phyloP scores from a whole-genome alignment of 2,113 vertebrate species.

The Desmodus rotundus region DNA sequence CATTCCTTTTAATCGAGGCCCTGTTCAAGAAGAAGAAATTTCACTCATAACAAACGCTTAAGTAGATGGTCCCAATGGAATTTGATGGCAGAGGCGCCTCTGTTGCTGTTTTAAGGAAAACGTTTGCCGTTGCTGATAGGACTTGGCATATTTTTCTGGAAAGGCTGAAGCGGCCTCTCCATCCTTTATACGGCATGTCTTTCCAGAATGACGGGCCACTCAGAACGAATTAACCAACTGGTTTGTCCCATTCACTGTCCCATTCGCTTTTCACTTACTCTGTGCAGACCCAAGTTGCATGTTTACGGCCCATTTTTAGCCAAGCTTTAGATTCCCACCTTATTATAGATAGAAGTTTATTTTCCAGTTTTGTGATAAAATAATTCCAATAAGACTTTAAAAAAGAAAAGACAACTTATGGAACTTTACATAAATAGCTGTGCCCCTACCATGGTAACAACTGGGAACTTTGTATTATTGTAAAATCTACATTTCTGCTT shows the following conservation, averaged over 20 bases:
- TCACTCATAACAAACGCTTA: neutral
- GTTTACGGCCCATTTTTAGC: neutral
- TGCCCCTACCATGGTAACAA: neutral
- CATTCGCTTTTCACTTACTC: slow-evolving; percentile 19
- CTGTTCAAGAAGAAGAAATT: slow-evolving; percentile 40
- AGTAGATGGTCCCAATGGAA: neutral
- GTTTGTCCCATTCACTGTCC: neutral
- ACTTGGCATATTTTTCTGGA: neutral
- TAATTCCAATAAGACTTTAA: slow-evolving; percentile 9
- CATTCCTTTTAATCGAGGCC: slow-evolving; percentile 34
- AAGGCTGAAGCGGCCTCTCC: neutral
- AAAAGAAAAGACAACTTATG: neutral
- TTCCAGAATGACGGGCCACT: neutral
- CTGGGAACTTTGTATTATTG: slow-evolving; percentile 4
- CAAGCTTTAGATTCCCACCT: neutral
- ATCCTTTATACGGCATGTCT: neutral
- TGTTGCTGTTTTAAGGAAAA: neutral
- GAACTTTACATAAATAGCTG: slow-evolving; percentile 42
- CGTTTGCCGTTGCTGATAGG: neutral
- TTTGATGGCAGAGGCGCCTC: neutral
- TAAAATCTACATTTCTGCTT: slow-evolving; percentile 38
- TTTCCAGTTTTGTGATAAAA: slow-evolving; percentile 26
- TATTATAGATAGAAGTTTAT: neutral
- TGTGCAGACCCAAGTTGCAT: neutral
- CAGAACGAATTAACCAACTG: neutral